Base-by-base conservation (phyloP, 1,140 invertebrate genomes). In the Panulirus ornatus region DNA sequence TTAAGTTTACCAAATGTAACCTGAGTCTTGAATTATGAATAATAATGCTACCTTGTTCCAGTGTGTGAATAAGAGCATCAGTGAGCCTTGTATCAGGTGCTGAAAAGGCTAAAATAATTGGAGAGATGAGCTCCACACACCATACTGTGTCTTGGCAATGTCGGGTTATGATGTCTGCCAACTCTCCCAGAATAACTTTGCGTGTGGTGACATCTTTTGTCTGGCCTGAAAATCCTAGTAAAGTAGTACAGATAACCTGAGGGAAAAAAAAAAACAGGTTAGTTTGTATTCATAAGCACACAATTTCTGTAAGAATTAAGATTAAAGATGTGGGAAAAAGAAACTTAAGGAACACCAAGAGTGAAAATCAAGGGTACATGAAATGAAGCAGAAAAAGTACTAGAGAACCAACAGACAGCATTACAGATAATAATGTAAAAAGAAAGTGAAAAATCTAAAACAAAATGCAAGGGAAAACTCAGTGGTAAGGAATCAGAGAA, bases 171-270 rank as follows among this genome's bases (percentile, higher is more conserved):
- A 88, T 88, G 58, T 75, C n/a, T 47, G 76, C 44, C 27, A 88
- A 38, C 38, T 88, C 76, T 6, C 42, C 58, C 9, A 79, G 1
- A 36, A 88, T 88, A n/a, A 38, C 16, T 44, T 51, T 81, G 54
- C 70, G 86, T 40, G 75, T 88, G n/a, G n/a, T 70, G 2, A 30
- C 27, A 30, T 70, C 86, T n/a, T 81, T 44, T 36, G 42, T 79
- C 36, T 76, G 54, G 19, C 54, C 63, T 58, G 75, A 88, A 58
- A 88, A 88, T 63, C 81, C 86, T 36, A 88, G 58, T 30, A 88
- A 47, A 66, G 86, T 88, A n/a, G 86, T 81, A 70, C 75, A 88
- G 14, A 88, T 76, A 30, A 76, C 86, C 86, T 88, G 71, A 8
- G 40, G 36, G 40, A 76, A 70, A 51, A 27, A n/a, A 2, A 34